Evolutionary conservation across 2,113 vertebrate species (phyloP).

Genomic region (Phrynosoma blainvillii): DNA sequence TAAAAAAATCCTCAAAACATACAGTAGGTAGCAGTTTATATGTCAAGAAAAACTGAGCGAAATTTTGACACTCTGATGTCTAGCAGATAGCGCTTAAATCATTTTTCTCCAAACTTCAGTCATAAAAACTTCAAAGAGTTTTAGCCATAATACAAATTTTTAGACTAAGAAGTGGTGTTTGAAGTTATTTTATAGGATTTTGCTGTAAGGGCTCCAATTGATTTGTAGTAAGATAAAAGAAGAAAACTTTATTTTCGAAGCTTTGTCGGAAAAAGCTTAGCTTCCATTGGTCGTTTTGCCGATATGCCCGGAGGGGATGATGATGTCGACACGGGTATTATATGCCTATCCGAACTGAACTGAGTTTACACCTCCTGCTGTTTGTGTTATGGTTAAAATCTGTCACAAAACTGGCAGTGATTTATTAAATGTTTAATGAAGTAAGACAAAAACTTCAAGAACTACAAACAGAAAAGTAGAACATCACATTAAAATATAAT

Average conservation of each 20-base stretch:
- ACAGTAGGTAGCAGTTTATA: slow-evolving; percentile 89
- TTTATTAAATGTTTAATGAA: slow-evolving; percentile 99
- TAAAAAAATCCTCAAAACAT: slow-evolving; percentile 82
- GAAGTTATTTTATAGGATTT: slow-evolving; percentile 99
- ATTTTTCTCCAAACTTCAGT: slow-evolving; percentile 99
- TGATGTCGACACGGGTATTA: slow-evolving; percentile 93
- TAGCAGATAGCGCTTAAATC: slow-evolving; percentile 99
- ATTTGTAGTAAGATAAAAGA: slow-evolving; percentile 99
- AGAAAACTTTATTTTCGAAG: slow-evolving; percentile 99
- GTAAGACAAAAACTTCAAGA: slow-evolving; percentile 96
- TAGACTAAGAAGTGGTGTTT: slow-evolving; percentile 99
- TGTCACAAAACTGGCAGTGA: slow-evolving; percentile 98
- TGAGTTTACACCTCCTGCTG: slow-evolving; percentile 94
- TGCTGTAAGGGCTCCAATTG: slow-evolving; percentile 99
- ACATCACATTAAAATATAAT: slow-evolving; percentile 82
- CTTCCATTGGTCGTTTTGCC: slow-evolving; percentile 97
- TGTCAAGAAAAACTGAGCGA: slow-evolving; percentile 97
- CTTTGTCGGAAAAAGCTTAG: slow-evolving; percentile 99
- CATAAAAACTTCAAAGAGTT: slow-evolving; percentile 97
- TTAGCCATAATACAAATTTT: slow-evolving; percentile 99
- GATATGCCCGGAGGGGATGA: slow-evolving; percentile 92
- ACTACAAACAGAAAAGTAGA: slow-evolving; percentile 85
- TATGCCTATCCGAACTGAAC: slow-evolving; percentile 92
- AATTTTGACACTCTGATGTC: slow-evolving; percentile 97
- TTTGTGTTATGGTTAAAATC: slow-evolving; percentile 97